Conservation (phyloP, 2,113 vertebrate species). For the Nesogale talazaci region DNA sequence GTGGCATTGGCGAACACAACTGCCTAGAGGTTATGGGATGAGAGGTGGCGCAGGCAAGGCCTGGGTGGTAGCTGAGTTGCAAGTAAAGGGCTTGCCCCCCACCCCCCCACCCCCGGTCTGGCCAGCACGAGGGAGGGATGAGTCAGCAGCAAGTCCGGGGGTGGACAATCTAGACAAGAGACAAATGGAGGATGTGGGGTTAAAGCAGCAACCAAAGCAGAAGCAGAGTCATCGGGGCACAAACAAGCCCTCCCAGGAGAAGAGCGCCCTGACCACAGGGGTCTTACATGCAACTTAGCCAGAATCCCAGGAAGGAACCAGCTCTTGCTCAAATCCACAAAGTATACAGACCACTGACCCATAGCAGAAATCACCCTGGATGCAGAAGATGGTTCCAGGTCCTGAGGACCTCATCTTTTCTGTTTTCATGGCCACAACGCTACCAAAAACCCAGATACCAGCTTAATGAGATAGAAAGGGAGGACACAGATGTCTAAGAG, state of each 20-base stretch:
- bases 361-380: neutral
- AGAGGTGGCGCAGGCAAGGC: neutral
- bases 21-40: neutral
- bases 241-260: neutral
- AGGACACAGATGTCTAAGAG: neutral
- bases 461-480: neutral
- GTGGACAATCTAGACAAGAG: neutral
- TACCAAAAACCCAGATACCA: neutral
- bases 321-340: neutral
- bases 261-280: neutral
- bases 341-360: neutral
- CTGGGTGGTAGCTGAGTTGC: neutral
- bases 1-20: neutral
- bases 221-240: constrained; percentile 9
- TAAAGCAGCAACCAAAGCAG: neutral
- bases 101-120: too few species aligned
- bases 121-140: neutral
- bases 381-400: neutral
- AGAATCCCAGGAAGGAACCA: neutral
- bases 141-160: neutral
- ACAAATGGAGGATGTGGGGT: constrained; percentile 28
- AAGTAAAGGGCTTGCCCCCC: neutral
- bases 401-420: neutral
- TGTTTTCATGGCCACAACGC: neutral
- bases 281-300: neutral